Evolutionary conservation across 2,113 vertebrate genomes (phyloP).

Genomic region (Ariopsis seemanni): DNA sequence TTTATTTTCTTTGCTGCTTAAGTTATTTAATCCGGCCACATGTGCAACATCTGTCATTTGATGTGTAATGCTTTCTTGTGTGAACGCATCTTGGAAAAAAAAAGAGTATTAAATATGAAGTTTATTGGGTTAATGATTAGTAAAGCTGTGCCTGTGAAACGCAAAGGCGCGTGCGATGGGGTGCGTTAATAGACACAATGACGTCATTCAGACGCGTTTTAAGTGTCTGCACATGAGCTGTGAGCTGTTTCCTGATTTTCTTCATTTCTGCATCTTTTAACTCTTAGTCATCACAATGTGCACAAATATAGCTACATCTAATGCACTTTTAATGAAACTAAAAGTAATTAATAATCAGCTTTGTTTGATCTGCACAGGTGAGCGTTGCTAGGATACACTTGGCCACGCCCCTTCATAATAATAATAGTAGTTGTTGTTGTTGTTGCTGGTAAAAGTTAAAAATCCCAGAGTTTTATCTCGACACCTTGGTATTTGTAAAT

Average conservation of each 20-base stretch:
- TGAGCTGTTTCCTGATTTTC: neutral
- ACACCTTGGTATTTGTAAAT: neutral
- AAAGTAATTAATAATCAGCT: neutral
- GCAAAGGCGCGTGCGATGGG: neutral
- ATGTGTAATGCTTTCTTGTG: neutral
- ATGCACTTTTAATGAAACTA: neutral
- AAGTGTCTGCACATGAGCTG: neutral
- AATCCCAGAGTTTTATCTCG: neutral
- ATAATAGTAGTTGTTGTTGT: neutral
- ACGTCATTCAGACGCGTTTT: neutral
- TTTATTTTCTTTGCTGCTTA: neutral
- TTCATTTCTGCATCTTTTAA: neutral
- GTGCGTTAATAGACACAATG: neutral
- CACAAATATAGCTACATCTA: too few relatives aligned
- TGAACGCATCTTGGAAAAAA: too few relatives aligned
- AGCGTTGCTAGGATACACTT: neutral
- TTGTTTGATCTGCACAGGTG: neutral
- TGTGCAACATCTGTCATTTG: slow-evolving; percentile 8
- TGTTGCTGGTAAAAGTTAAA: neutral
- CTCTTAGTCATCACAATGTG: neutral
- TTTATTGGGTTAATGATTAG: neutral
- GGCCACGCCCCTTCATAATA: too few relatives aligned
- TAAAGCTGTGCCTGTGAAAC: neutral
- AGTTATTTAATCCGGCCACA: neutral
- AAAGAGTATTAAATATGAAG: neutral